Evolutionary conservation across 2,888 invertebrate genomes (phyloP).

Genomic region (Bembecia ichneumoniformis): DNA sequence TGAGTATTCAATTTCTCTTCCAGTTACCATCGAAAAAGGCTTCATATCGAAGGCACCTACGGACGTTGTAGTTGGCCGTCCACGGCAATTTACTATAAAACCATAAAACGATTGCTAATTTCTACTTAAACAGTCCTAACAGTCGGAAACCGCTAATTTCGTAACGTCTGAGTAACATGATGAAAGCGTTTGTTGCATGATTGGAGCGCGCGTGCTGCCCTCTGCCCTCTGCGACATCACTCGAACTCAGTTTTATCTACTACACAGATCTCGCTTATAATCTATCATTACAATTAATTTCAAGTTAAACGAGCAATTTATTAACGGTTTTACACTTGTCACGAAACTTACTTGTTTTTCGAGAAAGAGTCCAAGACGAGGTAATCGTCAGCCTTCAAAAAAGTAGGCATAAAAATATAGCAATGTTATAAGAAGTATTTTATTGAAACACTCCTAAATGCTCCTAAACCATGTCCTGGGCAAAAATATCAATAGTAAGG

Average conservation of each 20-base stretch:
- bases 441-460: too few species aligned
- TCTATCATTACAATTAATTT: conserved; percentile 8
- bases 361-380: too few species aligned
- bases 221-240: conserved; percentile 2
- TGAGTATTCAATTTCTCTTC: too few species aligned
- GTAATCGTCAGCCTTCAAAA: too few species aligned
- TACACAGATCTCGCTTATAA: conserved; percentile 4
- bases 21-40: too few species aligned
- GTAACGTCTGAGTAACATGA: conserved; percentile 33
- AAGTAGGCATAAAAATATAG: too few species aligned
- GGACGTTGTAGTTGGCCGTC: too few species aligned
- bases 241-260: conserved; percentile 3
- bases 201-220: conserved; percentile 7
- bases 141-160: conserved; percentile 26
- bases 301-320: conserved; percentile 1
- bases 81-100: not conserved
- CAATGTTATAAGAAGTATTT: too few species aligned
- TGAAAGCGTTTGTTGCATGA: conserved; percentile 41
- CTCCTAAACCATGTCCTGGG: too few species aligned
- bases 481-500: too few species aligned
- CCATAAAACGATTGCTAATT: not conserved
- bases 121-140: not conserved
- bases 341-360: not conserved
- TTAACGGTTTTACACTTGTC: not conserved
- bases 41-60: too few species aligned